Percentiles rank a stretch among this genome's conserved stretches.
Evolutionary conservation across 92 coral and sea anemone species (phyloP).

Genomic region (Epizoanthus scotinus): DNA sequence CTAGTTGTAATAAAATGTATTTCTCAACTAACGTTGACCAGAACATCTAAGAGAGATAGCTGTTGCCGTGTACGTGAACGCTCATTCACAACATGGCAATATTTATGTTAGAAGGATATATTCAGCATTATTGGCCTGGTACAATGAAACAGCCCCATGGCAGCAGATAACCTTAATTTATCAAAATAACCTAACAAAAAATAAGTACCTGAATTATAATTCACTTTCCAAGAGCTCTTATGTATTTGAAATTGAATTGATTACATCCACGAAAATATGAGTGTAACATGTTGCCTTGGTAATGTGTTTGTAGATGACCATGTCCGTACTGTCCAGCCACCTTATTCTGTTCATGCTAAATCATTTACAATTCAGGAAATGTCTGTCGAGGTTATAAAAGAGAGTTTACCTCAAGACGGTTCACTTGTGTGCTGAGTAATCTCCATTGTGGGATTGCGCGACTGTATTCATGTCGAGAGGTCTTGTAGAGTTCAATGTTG

Average conservation of each 20-base stretch:
- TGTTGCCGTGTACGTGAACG: neutral
- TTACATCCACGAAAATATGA: neutral
- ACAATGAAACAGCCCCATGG: neutral
- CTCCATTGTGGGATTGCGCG: too few species aligned
- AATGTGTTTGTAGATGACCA: neutral
- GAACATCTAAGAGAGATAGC: conserved; percentile 5
- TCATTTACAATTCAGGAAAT: too few species aligned
- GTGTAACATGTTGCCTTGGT: neutral
- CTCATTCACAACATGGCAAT: conserved; percentile 17
- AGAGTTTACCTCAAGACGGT: too few species aligned
- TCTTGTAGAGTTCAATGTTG: too few species aligned
- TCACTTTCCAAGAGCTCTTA: neutral
- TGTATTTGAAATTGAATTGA: conserved; percentile 2
- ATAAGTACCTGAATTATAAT: neutral
- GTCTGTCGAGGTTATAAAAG: too few species aligned
- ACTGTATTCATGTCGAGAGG: too few species aligned
- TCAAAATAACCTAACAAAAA: neutral
- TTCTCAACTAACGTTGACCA: neutral
- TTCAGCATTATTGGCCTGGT: conserved; percentile 1
- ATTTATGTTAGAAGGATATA: conserved; percentile 18
- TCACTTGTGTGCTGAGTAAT: too few species aligned
- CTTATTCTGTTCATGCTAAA: too few species aligned
- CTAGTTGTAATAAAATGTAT: conserved; percentile 36
- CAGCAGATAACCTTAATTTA: conserved; percentile 30
- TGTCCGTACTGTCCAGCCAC: neutral